phyloP scores from a whole-genome alignment of 2,888 invertebrate species.

The Drosophila austrosaltans region DNA sequence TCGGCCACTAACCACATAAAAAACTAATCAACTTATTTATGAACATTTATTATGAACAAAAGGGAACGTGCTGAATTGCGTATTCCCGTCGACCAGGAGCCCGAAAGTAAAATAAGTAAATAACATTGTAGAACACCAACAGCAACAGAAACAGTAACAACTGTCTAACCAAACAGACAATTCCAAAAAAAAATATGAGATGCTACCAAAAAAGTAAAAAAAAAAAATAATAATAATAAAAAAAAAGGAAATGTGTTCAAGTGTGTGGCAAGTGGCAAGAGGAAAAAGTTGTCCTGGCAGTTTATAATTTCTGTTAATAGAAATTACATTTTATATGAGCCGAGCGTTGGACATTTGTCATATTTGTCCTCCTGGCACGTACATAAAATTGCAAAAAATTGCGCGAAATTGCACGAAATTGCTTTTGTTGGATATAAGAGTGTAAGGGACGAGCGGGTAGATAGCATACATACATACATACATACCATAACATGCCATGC shows the following conservation, averaged over 20 bases:
- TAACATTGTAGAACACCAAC: constrained; percentile 17
- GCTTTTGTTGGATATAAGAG: constrained; percentile 18
- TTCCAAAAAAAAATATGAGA: not conserved
- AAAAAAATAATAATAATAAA: too few species aligned
- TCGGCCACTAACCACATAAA: constrained; percentile 60
- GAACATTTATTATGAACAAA: constrained; percentile 74
- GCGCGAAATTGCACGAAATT: constrained; percentile 29
- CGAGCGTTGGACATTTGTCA: constrained; percentile 39
- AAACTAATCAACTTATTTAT: constrained; percentile 77
- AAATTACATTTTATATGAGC: constrained; percentile 55
- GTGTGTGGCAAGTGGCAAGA: constrained; percentile 23
- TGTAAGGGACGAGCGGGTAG: not conserved
- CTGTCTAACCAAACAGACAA: not conserved
- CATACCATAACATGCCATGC: too few species aligned
- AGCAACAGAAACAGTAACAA: constrained; percentile 7
- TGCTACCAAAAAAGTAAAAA: too few species aligned
- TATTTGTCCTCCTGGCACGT: constrained; percentile 51
- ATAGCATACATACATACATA: constrained; percentile 22
- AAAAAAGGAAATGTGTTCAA: too few species aligned
- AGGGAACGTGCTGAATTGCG: constrained; percentile 72
- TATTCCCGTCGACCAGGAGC: constrained; percentile 49
- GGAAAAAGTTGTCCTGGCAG: constrained; percentile 42
- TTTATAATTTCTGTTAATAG: constrained; percentile 58
- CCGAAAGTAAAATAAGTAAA: constrained; percentile 32
- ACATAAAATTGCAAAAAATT: constrained; percentile 44